Percentiles rank a stretch among this genome's conserved stretches.
Conservation (phyloP, 2,797 vertebrate genomes). For the Micrastur ruficollis region DNA sequence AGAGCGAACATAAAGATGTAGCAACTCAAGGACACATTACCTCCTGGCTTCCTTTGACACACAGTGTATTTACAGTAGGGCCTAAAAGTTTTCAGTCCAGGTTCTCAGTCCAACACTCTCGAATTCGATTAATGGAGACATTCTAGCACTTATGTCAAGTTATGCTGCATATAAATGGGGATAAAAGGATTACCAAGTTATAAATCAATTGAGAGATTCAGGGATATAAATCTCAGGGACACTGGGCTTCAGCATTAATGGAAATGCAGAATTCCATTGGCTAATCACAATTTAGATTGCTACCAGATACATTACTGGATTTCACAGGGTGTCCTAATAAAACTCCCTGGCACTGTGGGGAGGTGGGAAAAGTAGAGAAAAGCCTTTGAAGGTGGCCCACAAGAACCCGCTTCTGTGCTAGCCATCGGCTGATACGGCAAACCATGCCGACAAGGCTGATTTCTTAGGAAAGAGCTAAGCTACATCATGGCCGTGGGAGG, state of each 20-base stretch:
- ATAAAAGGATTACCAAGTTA: conserved; percentile 82
- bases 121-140: conserved; percentile 78
- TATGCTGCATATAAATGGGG: conserved; percentile 81
- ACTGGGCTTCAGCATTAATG: conserved; percentile 73
- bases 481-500: fast-evolving
- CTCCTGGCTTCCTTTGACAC: conserved; percentile 60
- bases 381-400: not conserved
- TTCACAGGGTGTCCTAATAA: conserved; percentile 37
- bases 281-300: conserved; percentile 74
- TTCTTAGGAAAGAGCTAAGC: not conserved
- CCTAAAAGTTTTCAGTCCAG: conserved; percentile 70
- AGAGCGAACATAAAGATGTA: not conserved
- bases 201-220: conserved; percentile 80
- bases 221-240: conserved; percentile 79
- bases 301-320: conserved; percentile 55
- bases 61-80: conserved; percentile 66
- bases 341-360: not conserved
- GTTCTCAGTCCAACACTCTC: conserved; percentile 71
- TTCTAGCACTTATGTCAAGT: conserved; percentile 77
- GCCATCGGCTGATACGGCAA: not conserved
- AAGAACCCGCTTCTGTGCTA: not conserved
- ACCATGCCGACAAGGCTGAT: not conserved
- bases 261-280: conserved; percentile 79
- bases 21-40: conserved; percentile 7
- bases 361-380: not conserved